Base-by-base conservation (phyloP, 2,888 invertebrate species). In the Micropterix aruncella region DNA sequence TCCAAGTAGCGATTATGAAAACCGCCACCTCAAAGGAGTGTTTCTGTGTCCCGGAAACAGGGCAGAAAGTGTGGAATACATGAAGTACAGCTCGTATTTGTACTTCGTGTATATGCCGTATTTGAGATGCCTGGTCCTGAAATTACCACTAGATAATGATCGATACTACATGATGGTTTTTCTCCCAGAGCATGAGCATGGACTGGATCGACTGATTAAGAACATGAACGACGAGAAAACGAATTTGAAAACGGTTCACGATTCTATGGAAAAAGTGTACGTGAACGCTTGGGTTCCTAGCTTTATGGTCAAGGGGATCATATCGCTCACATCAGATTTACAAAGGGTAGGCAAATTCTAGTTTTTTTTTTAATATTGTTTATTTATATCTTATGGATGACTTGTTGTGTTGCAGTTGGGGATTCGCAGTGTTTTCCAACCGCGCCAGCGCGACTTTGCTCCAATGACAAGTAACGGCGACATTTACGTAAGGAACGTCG, bases 401-500 rank as follows among this genome's bases (percentile, higher is more conserved):
- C n/a, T n/a, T n/a, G n/a, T 27, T 27, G 40, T 42, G 55, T 60
- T 58, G 43, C 63, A 89, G 88, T 61, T 89, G 53, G 86, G 87
- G 37, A 77, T 88, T 50, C 68, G 75, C 50, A 80, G 83, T 56
- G 81, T 87, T 40, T 89, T 90, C 58, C 86, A 89, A 60, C 87
- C 88, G 2, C 73, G 82, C 46, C 78, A 80, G 48, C 81, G 82
- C 2, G 84, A 89, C 64, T 81, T 89, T 56, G 74, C 79, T 15
- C 79, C 79, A 46, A 86, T 89, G 87, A 87, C 88, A 19, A 70
- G 73, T 16, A 83, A 85, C 56, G 63, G 73, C n/a, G 79, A 81
- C 37, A 77, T 87, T 46, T 89, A 85, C 57, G 87, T 86, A 27
- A 79, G 83, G 45, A 87, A 87, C 60, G 80, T 89, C 53, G 87